These are phyloP conservation scores for Elachura formosa DNA, from an alignment of 2,113 vertebrate genomes.

Conservation along the genomic window DNA sequence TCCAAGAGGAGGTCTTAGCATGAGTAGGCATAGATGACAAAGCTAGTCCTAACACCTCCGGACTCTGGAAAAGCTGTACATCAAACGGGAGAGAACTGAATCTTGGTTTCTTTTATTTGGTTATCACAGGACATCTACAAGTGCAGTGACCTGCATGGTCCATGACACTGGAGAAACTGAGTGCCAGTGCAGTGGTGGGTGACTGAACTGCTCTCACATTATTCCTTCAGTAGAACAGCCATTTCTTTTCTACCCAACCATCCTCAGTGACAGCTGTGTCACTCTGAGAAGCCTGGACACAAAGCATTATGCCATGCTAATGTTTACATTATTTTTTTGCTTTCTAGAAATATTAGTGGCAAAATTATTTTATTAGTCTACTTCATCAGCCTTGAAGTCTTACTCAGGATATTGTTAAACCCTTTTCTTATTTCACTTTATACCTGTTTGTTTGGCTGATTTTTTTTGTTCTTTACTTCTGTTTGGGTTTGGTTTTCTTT, in stretches of 20 bases:
- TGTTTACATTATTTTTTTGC: background rate
- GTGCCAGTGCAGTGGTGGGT: rapidly evolving
- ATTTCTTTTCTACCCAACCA: rapidly evolving
- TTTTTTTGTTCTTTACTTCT: background rate
- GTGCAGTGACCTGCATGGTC: background rate
- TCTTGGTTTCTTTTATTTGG: background rate
- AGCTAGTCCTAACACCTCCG: background rate
- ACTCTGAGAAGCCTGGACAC: background rate
- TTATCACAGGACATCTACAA: background rate
- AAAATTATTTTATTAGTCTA: background rate
- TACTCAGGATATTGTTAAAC: background rate
- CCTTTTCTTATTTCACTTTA: background rate
- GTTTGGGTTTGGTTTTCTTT: background rate
- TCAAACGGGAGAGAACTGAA: background rate
- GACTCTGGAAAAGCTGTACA: background rate
- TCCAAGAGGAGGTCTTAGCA: background rate
- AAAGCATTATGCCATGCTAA: background rate
- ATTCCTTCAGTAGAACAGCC: background rate
- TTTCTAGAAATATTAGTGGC: background rate
- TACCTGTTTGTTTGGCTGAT: background rate
- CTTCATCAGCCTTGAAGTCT: background rate
- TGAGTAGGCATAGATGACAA: background rate
- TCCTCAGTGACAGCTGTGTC: background rate
- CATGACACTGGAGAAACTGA: background rate
- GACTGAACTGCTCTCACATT: background rate